Base-by-base conservation (phyloP, 2,797 vertebrate species). In the Bradypodion pumilum region DNA sequence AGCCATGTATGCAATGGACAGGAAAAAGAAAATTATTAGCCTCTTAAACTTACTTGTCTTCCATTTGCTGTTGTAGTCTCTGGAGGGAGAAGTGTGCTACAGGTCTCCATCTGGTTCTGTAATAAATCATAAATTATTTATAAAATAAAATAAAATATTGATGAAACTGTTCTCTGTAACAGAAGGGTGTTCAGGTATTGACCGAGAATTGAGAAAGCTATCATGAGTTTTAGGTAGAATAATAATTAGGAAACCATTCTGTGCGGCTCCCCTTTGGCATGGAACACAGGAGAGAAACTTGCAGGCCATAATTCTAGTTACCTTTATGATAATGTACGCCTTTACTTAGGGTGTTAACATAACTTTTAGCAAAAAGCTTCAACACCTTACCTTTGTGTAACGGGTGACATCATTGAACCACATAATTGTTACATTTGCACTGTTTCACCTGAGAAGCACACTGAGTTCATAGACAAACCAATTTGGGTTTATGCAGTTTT, bases 121-220 rank as follows among this genome's bases (percentile, higher is more conserved):
- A 94, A 93, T 94, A 93, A 94, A 92, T 80, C 76, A 94, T 95
- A 88, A 95, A 95, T 95, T 95, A 95, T 96, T 81, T 94, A 94
- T 96, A 94, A 88, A 89, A 91, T 96, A 94, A 88, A 89, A 91
- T 95, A 92, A 95, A 95, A 95, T 94, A 95, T 95, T 94, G 90
- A 95, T 96, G 92, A 92, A 75, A 89, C 85, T 94, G 82, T 93
- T 95, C 94, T 92, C 91, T 94, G 91, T 95, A 94, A 88, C 92
- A 93, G 92, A 93, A 90, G 86, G 83, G 88, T 56, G 93, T 93
- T 93, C 93, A 93, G 91, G 92, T 94, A 96, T 96, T 93, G 94
- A 95, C 95, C 93, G 91, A 91, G 93, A 94, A 95, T 91, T 90
- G 89, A 94, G 82, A 93, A 94, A 93, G 86, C 84, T 70, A 91